A percentile compares a stretch with the other conserved stretches of the same genome.
These are phyloP conservation scores for Hymenopus coronatus DNA, from an alignment of 2,888 invertebrate species.

Conservation along the genomic window DNA sequence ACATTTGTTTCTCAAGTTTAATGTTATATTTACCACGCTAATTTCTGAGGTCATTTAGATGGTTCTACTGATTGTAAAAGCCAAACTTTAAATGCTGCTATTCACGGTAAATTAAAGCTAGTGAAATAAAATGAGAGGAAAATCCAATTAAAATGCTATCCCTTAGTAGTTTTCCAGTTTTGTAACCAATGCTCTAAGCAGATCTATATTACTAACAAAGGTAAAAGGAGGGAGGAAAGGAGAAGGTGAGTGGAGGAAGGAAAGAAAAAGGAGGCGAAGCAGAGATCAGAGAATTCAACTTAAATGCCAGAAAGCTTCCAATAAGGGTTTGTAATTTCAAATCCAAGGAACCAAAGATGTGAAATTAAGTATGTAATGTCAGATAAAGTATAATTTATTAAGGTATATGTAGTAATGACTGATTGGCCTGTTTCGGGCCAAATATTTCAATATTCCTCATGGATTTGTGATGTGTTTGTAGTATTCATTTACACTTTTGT, in stretches of 20 bases:
- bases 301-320: background rate
- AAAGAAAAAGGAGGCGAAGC: background rate
- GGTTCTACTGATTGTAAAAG: background rate
- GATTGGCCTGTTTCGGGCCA: too few relatives aligned
- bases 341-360: too few relatives aligned
- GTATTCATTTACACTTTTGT: too few relatives aligned
- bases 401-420: too few relatives aligned
- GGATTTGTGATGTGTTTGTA: too few relatives aligned
- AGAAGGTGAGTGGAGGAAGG: background rate
- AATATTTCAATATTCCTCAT: too few relatives aligned
- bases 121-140: background rate
- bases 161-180: background rate
- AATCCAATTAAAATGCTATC: background rate
- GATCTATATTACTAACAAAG: background rate
- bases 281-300: background rate
- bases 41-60: background rate
- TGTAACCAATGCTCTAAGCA: background rate
- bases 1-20: background rate
- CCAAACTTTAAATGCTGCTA: background rate
- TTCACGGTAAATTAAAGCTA: background rate
- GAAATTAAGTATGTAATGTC: too few relatives aligned
- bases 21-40: background rate
- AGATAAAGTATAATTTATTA: too few relatives aligned
- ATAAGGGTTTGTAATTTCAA: background rate
- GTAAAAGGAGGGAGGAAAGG: background rate